Evolutionary conservation across 2,888 invertebrate species (phyloP), one percentile per base, ranked within the genome.

Genomic region (Oscheius sp.): DNA sequence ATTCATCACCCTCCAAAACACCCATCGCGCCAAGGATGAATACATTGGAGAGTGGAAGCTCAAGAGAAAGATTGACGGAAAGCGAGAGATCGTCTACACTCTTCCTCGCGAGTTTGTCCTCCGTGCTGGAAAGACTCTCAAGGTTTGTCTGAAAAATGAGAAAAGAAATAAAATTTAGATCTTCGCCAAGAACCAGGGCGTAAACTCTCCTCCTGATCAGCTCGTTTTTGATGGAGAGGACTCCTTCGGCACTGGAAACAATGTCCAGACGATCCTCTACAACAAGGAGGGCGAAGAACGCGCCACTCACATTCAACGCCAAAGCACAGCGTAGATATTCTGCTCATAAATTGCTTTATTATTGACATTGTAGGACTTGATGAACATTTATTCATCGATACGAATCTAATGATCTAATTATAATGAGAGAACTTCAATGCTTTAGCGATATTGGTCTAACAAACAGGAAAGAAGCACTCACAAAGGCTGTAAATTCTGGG

Each of bases 1-100:
- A 70, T 88, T 80, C 80, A 85, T 88, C 75, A 75, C 83, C 26
- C 75, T 88, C 24, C 88, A 88, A 80, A 88, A 88, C 78, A 88
- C 87, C 26, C 85, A 87, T 57, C 74, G 84, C 26, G 59, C 70
- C 51, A 86, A 85, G 67, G 87, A 87, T 33, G 86, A 87, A 51
- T 80, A 81, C 63, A 67, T 87, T 49, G 84, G 84, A 47, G 86
- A 86, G 51, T 87, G 86, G 87, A 86, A 77, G 61, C 64, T 88
- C 67, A 82, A 78, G 70, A 74, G 70, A 32, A 68, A 68, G 44
- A 81, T 87, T 59, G 87, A 87, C 72, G 85, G 84, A 44, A 76
- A 77, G 72, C 56, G 63, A 33, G 81, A 81, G 70, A 72, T 78
- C 51, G 81, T 80, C 26, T 80, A 69, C 72, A 77, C 80, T 17